phyloP scores from a whole-genome alignment of 2,888 invertebrate species.

The Hydrotaea diabolus region DNA sequence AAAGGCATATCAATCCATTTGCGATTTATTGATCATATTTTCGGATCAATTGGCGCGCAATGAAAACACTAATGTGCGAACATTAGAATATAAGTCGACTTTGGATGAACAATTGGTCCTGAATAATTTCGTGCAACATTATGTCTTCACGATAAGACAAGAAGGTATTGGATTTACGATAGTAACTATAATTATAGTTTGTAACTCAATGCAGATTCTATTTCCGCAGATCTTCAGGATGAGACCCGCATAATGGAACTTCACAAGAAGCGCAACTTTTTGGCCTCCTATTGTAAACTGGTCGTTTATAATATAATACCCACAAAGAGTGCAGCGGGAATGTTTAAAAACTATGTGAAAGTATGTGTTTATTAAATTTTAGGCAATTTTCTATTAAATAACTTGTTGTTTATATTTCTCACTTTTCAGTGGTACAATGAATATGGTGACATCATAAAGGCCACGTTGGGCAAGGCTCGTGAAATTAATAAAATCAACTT shows the following conservation, averaged over 20 bases:
- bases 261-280: slow-evolving; percentile 96
- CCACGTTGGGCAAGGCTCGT: slow-evolving; percentile 96
- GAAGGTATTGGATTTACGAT: slow-evolving; percentile 84
- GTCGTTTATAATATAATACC: slow-evolving; percentile 98
- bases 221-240: slow-evolving; percentile 89
- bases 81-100: slow-evolving; percentile 91
- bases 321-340: slow-evolving; percentile 93
- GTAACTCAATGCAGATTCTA: slow-evolving; percentile 36
- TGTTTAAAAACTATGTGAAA: slow-evolving; percentile 98
- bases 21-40: slow-evolving; percentile 96
- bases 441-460: slow-evolving; percentile 99
- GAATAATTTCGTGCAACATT: slow-evolving; percentile 94
- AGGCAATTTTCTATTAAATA: background rate
- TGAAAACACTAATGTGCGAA: slow-evolving; percentile 82
- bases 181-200: slow-evolving; percentile 34
- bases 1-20: slow-evolving; percentile 95
- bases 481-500: slow-evolving; percentile 99
- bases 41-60: slow-evolving; percentile 88
- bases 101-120: slow-evolving; percentile 89
- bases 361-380: slow-evolving; percentile 80
- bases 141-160: slow-evolving; percentile 96
- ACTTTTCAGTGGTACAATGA: slow-evolving; percentile 93
- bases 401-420: background rate
- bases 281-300: slow-evolving; percentile 98
- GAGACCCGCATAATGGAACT: slow-evolving; percentile 98